Base-by-base conservation (phyloP, 2,888 invertebrate genomes). In the Rhagophthalmus giganteus region DNA sequence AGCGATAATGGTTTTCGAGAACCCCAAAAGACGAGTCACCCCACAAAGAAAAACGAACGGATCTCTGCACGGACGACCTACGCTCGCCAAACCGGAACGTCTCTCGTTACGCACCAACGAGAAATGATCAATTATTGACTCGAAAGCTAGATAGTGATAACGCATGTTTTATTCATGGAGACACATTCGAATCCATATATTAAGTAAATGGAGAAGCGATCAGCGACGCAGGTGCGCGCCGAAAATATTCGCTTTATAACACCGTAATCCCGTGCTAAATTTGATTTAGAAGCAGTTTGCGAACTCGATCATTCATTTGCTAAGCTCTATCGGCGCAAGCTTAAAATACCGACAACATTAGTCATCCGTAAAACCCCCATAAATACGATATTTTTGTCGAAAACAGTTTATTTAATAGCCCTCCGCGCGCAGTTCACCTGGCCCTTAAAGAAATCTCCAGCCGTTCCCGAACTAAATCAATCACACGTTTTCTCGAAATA, bases 241-340 rank as follows among this genome's bases (percentile, higher is more conserved):
- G 65, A 65, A 66, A 68, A 69, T 68, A 68, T 68, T 68, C 68
- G 65, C 65, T 65, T 20, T 66, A 66, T 67, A 69, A 62, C 64
- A 63, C 63, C 59, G 59, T 66, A 67, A 67, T 68, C 66, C 65
- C 48, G 59, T 45, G 57, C 63, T 60, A 65, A 67, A 66, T 68
- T 66, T 69, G 68, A 69, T 69, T 69, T 68, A 70, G 60, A 63
- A 60, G 61, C 63, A 66, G 66, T 66, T 66, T 65, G 64, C 58
- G 60, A 64, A 66, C 65, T 62, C 65, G 59, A 66, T 67, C 65
- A 62, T 59, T 66, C 66, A 66, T 64, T 63, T 64, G 55, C 61
- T 62, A 59, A 59, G 62, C 64, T 58, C 57, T 61, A 63, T 62
- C 59, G 62, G 47, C 57, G n/a, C 46, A 46, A 41, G 44, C 37